Conservation (phyloP, 2,797 vertebrate genomes). For the Petrocephalus schoutedeni region DNA sequence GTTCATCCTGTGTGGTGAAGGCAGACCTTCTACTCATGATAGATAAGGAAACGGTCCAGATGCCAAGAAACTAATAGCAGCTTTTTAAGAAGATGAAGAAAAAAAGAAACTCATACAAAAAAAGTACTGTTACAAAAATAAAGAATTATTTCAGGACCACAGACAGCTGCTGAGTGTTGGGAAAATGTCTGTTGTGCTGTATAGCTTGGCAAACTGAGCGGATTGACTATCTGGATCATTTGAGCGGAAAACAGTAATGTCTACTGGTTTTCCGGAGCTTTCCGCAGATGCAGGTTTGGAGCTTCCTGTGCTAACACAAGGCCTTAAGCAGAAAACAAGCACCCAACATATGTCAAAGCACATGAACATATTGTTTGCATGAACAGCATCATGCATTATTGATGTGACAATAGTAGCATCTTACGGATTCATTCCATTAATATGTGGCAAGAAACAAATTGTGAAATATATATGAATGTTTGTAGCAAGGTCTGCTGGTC, state of each 20-base stretch:
- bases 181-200: background rate
- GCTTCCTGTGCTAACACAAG: background rate
- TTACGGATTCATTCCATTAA: background rate
- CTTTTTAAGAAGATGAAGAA: background rate
- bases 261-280: background rate
- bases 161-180: background rate
- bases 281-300: background rate
- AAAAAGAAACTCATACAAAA: background rate
- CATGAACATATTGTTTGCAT: background rate
- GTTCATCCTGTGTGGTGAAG: background rate
- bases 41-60: background rate
- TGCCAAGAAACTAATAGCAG: background rate
- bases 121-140: background rate
- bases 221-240: background rate
- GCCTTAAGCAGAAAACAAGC: background rate
- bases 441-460: background rate
- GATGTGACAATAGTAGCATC: background rate
- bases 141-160: background rate
- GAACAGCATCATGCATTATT: background rate
- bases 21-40: background rate
- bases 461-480: background rate
- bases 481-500: background rate
- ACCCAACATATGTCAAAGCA: slow-evolving; percentile 1
- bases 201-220: background rate
- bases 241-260: background rate